A percentile compares a stretch with the other conserved stretches of the same genome.
Evolutionary conservation across 2,797 vertebrate species (phyloP).

Genomic region (Onychomys leucogaster): DNA sequence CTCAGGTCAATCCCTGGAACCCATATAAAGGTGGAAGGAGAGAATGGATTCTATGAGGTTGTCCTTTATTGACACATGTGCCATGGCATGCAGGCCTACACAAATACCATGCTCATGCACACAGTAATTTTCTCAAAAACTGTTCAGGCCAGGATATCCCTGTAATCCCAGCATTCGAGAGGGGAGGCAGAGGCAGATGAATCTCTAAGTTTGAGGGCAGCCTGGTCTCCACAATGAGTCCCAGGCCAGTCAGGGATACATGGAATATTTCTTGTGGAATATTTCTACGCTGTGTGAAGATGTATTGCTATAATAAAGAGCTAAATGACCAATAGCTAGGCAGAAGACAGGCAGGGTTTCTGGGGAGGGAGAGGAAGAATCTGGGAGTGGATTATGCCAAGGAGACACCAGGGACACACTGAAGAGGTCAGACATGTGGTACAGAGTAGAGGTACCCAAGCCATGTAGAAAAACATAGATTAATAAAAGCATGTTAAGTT

Average conservation of each 20-base stretch:
- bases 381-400: not conserved
- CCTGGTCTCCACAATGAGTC: not conserved
- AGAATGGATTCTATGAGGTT: not conserved
- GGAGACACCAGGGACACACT: not conserved
- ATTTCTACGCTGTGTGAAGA: not conserved
- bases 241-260: not conserved
- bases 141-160: not conserved
- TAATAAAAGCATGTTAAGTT: not conserved
- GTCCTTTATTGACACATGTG: not conserved
- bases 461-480: not conserved
- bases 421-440: not conserved
- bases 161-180: not conserved
- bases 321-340: not conserved
- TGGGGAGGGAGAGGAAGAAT: not conserved
- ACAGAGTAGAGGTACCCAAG: not conserved
- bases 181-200: not conserved
- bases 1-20: not conserved
- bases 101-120: not conserved
- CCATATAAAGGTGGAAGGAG: not conserved
- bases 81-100: not conserved
- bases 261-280: not conserved
- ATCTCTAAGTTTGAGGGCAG: not conserved
- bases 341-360: not conserved
- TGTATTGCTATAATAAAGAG: not conserved
- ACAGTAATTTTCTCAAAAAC: not conserved